Base-by-base conservation (phyloP, 2,113 vertebrate genomes). In the Pavo muticus region DNA sequence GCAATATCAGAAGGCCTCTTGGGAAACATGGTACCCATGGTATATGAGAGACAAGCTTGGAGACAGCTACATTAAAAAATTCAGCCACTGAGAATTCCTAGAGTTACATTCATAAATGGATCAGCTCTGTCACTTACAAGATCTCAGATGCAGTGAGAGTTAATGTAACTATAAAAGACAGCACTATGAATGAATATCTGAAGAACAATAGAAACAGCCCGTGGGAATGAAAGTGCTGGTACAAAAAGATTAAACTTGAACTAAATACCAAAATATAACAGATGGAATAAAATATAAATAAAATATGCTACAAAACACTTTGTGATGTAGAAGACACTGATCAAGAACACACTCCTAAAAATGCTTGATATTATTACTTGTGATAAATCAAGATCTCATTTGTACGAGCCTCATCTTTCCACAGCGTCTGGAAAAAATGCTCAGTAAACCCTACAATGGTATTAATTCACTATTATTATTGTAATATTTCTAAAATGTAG, bases 311-410 rank as follows among this genome's bases (percentile, higher is more conserved):
- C 29, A 86, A 91, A 70, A 18, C 30, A 19, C 20, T 76, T 48
- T 59, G 23, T 87, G 57, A 68, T 52, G 9, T 91, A 45, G 30
- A 44, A 86, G 71, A 37, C 35, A 45, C 29, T 81, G 63, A 88
- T 40, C 16, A 86, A 96, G 78, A 44, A n/a, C 42, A n/a, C 10
- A 59, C 5, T 2, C 32, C 39, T 61, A 60, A 88, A 78, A 91
- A 35, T 32, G 3, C 61, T 92, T 84, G 54, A 17, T 60, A 52
- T 91, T 87, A 61, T 93, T 95, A 91, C 14, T n/a, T 86, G 35
- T 88, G 56, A 87, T 91, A 90, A 84, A 87, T 63, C 68, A 93
- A 79, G 54, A 16, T 71, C 74, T 93, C 42, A 81, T 35, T 15
- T 90, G 65, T 72, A 47, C 25, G 8, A 82, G 15, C 45, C 13